phyloP scores from a whole-genome alignment of 2,888 invertebrate genomes.

The Drosophila conformis region DNA sequence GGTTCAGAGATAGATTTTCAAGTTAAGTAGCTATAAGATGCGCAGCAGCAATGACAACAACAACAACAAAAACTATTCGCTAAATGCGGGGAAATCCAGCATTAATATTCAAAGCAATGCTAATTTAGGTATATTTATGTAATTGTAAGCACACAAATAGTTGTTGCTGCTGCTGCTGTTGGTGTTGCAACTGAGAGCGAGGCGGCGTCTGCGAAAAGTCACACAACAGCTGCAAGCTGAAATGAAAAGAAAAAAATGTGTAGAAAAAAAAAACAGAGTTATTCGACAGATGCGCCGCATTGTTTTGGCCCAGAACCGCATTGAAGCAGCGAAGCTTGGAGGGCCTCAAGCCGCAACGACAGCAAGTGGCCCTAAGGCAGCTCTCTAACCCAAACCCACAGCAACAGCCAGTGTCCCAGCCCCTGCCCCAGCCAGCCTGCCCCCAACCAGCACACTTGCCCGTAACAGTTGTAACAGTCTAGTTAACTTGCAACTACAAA shows the following conservation, averaged over 20 bases:
- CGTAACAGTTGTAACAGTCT: constrained; percentile 74
- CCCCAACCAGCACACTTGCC: background rate
- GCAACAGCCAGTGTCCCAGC: background rate
- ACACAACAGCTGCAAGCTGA: constrained; percentile 47
- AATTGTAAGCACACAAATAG: constrained; percentile 15
- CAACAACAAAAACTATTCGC: background rate
- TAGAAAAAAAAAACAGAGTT: constrained; percentile 14
- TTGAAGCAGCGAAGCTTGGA: constrained; percentile 59
- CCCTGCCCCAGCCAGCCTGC: background rate
- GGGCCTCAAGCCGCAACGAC: constrained; percentile 37
- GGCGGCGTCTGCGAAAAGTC: constrained; percentile 59
- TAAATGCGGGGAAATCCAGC: constrained; percentile 26
- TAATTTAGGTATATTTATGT: constrained; percentile 50
- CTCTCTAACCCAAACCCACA: background rate
- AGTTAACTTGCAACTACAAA: constrained; percentile 74
- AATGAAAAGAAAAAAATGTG: background rate
- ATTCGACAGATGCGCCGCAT: constrained; percentile 65
- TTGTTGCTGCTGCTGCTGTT: constrained; percentile 17
- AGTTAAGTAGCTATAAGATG: constrained; percentile 35
- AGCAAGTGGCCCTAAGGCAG: constrained; percentile 54
- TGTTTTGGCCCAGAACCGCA: constrained; percentile 77
- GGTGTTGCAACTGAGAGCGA: constrained; percentile 57
- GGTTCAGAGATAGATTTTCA: constrained; percentile 40
- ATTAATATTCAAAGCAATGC: constrained; percentile 75
- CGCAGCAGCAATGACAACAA: constrained; percentile 9